phyloP scores from a whole-genome alignment of 2,113 vertebrate species.

The Ophthalmolycus amberensis region DNA sequence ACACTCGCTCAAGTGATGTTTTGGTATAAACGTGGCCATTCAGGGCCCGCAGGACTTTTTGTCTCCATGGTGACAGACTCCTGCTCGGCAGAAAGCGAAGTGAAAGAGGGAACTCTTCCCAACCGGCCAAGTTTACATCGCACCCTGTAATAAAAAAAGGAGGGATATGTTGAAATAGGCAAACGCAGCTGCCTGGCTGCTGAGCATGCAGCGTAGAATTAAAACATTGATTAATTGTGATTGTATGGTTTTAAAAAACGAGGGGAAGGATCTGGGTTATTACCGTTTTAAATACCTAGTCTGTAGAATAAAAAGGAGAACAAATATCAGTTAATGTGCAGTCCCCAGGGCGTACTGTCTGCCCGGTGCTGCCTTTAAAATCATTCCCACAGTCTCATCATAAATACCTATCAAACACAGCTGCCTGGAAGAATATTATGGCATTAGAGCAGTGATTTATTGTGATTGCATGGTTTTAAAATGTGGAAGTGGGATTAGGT shows the following conservation, averaged over 20 bases:
- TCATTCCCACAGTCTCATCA: constrained; percentile 17
- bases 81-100: constrained; percentile 42
- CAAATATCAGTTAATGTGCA: constrained; percentile 14
- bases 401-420: constrained; percentile 58
- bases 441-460: constrained; percentile 39
- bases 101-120: constrained; percentile 45
- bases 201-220: constrained; percentile 14
- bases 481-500: constrained; percentile 23
- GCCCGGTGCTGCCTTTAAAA: constrained; percentile 6
- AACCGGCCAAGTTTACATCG: constrained; percentile 56
- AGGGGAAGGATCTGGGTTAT: constrained; percentile 2
- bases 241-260: constrained; percentile 30
- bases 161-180: constrained; percentile 33
- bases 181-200: constrained; percentile 56
- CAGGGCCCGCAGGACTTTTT: constrained; percentile 45
- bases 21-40: constrained; percentile 63
- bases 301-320: background rate
- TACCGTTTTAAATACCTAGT: background rate
- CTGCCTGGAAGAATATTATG: constrained; percentile 43
- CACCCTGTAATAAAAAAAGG: constrained; percentile 54
- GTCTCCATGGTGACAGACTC: constrained; percentile 68
- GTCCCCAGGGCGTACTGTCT: background rate
- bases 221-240: constrained; percentile 58
- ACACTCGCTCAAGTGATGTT: constrained; percentile 51
- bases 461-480: constrained; percentile 48